These are phyloP conservation scores for Heliconius aoede DNA, from an alignment of 2,888 invertebrate species.

Conservation along the genomic window DNA sequence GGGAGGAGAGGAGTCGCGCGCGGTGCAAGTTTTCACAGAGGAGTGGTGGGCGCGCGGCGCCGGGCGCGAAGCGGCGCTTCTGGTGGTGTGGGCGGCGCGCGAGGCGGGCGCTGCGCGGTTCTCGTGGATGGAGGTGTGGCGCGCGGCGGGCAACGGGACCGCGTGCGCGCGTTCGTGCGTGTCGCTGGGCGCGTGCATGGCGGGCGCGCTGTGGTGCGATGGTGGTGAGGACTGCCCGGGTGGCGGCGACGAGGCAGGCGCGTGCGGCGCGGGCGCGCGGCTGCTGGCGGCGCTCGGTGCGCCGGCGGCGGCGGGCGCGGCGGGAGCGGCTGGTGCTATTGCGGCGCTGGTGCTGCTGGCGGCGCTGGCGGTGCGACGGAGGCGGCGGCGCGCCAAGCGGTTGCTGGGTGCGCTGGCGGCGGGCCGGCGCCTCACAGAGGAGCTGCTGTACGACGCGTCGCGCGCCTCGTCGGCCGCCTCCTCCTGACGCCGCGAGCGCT, in stretches of 20 bases:
- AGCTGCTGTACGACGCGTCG: constrained; percentile 86
- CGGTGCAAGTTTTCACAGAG: constrained; percentile 91
- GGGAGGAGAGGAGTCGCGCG: constrained; percentile 86
- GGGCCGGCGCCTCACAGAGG: constrained; percentile 87
- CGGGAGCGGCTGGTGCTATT: constrained; percentile 80
- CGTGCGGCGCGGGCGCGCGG: constrained; percentile 62
- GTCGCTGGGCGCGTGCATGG: constrained; percentile 90
- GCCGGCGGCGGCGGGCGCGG: constrained; percentile 79
- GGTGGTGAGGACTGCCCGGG: constrained; percentile 85
- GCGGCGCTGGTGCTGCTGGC: constrained; percentile 61
- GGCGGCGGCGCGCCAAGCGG: constrained; percentile 84
- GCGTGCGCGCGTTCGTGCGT: constrained; percentile 82
- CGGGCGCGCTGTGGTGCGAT: constrained; percentile 83
- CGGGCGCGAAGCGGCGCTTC: constrained; percentile 86
- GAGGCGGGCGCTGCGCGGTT: constrained; percentile 91
- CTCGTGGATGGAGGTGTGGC: constrained; percentile 89
- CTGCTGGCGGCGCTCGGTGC: constrained; percentile 85
- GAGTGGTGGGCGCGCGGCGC: constrained; percentile 85
- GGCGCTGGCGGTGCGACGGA: constrained; percentile 83
- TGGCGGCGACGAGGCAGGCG: constrained; percentile 87
- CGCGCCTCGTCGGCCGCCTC: constrained; percentile 82
- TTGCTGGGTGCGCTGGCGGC: constrained; percentile 84
- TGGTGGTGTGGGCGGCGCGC: constrained; percentile 92
- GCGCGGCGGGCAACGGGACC: constrained; percentile 81
- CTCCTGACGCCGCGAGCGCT: constrained; percentile 95